phyloP scores from a whole-genome alignment of 2,797 vertebrate species.

The Steatocranus sp. region DNA sequence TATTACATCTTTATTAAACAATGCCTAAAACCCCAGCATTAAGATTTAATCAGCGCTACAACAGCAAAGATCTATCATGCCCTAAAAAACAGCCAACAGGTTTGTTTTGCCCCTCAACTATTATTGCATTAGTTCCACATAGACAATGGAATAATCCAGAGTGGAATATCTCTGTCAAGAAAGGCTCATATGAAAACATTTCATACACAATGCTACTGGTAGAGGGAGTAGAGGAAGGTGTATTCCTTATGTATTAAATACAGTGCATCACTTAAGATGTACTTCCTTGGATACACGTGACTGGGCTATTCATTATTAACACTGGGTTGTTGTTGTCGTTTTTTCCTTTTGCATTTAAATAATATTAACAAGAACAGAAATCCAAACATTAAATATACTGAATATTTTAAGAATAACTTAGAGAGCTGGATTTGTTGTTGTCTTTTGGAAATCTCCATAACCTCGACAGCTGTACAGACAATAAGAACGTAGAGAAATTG shows the following conservation, averaged over 20 bases:
- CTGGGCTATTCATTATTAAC: neutral
- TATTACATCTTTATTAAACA: slow-evolving; percentile 65
- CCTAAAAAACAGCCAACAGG: slow-evolving; percentile 34
- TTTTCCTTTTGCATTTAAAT: neutral
- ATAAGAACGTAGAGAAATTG: neutral
- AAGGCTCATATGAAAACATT: slow-evolving; percentile 3
- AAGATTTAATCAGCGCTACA: slow-evolving; percentile 58
- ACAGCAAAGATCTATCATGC: slow-evolving; percentile 38
- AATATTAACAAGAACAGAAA: neutral
- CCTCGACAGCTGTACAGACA: neutral
- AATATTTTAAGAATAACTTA: neutral
- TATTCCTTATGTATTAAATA: neutral
- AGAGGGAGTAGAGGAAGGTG: neutral
- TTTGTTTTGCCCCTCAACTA: slow-evolving; percentile 11
- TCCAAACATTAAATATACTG: neutral
- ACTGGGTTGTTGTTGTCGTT: neutral
- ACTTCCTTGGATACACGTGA: neutral
- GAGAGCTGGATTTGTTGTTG: neutral
- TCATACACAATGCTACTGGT: slow-evolving; percentile 26
- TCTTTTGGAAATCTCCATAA: neutral
- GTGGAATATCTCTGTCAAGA: neutral
- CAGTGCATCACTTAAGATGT: neutral
- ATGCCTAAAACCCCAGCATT: slow-evolving; percentile 55
- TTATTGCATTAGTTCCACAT: slow-evolving; percentile 52
- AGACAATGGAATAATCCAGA: neutral